Percentiles rank a stretch among this genome's conserved stretches.
Conservation (phyloP, 2,888 invertebrate genomes). For the Heteromyza rotundicornis region DNA sequence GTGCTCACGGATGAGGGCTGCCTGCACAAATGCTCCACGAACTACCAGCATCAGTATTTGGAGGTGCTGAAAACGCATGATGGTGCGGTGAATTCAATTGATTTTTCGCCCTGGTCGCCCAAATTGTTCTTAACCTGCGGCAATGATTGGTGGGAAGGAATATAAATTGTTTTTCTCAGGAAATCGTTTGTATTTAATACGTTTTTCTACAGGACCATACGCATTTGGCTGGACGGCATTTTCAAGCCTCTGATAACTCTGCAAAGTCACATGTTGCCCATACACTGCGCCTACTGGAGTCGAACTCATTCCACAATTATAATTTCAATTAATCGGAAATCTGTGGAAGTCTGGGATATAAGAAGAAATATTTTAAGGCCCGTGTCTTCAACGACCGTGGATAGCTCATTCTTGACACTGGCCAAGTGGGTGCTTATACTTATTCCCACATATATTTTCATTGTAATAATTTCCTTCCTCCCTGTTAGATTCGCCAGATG, state of each 20-base stretch:
- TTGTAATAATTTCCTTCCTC: not conserved
- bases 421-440: slow-evolving; percentile 46
- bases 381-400: slow-evolving; percentile 45
- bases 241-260: slow-evolving; percentile 69
- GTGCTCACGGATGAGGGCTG: slow-evolving; percentile 88
- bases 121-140: slow-evolving; percentile 77
- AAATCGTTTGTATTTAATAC: not conserved
- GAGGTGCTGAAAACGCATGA: slow-evolving; percentile 77
- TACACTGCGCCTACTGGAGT: slow-evolving; percentile 73
- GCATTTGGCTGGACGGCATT: slow-evolving; percentile 78
- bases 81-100: slow-evolving; percentile 76
- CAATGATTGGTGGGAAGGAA: slow-evolving; percentile 69
- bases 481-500: slow-evolving; percentile 67
- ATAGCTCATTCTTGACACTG: slow-evolving; percentile 46
- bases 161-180: too few species aligned
- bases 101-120: slow-evolving; percentile 76
- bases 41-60: slow-evolving; percentile 78
- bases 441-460: too few species aligned
- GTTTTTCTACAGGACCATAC: slow-evolving; percentile 62
- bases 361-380: slow-evolving; percentile 75
- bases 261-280: slow-evolving; percentile 62
- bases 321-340: slow-evolving; percentile 69
- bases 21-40: slow-evolving; percentile 80
- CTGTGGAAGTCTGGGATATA: slow-evolving; percentile 81
- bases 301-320: slow-evolving; percentile 78